A percentile compares a stretch with the other conserved stretches of the same genome.
Conservation (phyloP, 2,888 invertebrate genomes). For the Elegia similella region DNA sequence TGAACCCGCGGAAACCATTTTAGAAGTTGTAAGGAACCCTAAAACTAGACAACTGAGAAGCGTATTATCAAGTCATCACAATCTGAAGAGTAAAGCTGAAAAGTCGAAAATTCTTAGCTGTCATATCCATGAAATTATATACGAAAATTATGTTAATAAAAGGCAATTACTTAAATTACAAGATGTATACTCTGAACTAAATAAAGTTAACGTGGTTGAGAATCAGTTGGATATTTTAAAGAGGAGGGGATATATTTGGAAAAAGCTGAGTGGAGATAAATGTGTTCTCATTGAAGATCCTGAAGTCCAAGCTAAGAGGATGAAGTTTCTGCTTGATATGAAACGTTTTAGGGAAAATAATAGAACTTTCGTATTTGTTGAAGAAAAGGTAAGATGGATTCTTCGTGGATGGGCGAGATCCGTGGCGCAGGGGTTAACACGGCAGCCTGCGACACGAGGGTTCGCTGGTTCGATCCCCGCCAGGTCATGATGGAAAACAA, state of each 20-base stretch:
- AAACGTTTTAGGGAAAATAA: constrained; percentile 24
- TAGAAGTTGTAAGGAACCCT: background rate
- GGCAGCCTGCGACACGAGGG: too few species aligned
- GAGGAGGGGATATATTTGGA: constrained; percentile 30
- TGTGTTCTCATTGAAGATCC: constrained; percentile 32
- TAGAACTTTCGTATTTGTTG: constrained; percentile 17
- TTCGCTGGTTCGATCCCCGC: too few species aligned
- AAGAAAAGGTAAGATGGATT: constrained; percentile 4
- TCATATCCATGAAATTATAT: background rate
- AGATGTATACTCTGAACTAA: background rate
- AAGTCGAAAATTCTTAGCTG: background rate
- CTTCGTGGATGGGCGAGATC: too few species aligned
- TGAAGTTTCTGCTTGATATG: constrained; percentile 31
- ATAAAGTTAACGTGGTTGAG: background rate
- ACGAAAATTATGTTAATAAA: background rate
- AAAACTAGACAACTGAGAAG: background rate
- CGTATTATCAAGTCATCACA: background rate
- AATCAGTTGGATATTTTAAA: constrained; percentile 13
- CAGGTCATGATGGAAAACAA: too few species aligned
- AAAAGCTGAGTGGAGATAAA: constrained; percentile 26
- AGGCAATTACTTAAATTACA: background rate
- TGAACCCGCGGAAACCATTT: background rate
- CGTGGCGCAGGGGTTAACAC: too few species aligned
- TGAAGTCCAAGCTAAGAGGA: constrained; percentile 24
- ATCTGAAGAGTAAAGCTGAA: background rate